phyloP scores from a whole-genome alignment of 2,888 invertebrate species.

The Tethea ocularis region DNA sequence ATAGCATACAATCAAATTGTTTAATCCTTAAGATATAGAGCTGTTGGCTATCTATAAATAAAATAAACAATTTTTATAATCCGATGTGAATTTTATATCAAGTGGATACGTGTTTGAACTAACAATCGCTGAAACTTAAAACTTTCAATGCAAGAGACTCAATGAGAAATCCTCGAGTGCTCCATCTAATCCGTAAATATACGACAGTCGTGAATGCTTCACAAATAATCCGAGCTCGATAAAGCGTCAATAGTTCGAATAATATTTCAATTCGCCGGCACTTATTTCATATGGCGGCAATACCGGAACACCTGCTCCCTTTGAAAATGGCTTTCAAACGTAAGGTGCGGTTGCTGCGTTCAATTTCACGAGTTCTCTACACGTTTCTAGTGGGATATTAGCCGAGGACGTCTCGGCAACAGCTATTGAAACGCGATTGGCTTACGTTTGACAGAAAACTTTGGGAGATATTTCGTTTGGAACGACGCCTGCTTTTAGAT shows the following conservation, averaged over 20 bases:
- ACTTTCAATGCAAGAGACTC: not conserved
- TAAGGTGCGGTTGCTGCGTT: constrained; percentile 41
- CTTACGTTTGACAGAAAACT: not conserved
- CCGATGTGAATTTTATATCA: not conserved
- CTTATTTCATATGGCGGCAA: constrained; percentile 50
- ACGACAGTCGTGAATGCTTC: constrained; percentile 17
- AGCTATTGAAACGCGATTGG: constrained; percentile 10
- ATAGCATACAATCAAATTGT: too few species aligned
- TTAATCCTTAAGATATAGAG: too few species aligned
- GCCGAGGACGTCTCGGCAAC: constrained; percentile 4
- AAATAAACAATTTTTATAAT: not conserved
- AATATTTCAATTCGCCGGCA: constrained; percentile 61
- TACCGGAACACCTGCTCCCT: constrained; percentile 49
- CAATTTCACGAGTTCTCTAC: constrained; percentile 34
- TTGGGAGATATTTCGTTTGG: constrained; percentile 4
- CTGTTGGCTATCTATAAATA: too few species aligned
- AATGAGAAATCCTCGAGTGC: not conserved
- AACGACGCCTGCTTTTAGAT: not conserved
- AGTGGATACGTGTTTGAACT: not conserved
- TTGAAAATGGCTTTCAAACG: constrained; percentile 46
- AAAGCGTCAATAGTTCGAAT: constrained; percentile 52
- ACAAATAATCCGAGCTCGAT: constrained; percentile 47
- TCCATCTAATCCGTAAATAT: constrained; percentile 20
- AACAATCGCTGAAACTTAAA: not conserved
- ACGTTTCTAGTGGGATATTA: constrained; percentile 15